Evolutionary conservation across 2,113 vertebrate genomes (phyloP).

Genomic region (Dunckerocampus dactyliophorus): DNA sequence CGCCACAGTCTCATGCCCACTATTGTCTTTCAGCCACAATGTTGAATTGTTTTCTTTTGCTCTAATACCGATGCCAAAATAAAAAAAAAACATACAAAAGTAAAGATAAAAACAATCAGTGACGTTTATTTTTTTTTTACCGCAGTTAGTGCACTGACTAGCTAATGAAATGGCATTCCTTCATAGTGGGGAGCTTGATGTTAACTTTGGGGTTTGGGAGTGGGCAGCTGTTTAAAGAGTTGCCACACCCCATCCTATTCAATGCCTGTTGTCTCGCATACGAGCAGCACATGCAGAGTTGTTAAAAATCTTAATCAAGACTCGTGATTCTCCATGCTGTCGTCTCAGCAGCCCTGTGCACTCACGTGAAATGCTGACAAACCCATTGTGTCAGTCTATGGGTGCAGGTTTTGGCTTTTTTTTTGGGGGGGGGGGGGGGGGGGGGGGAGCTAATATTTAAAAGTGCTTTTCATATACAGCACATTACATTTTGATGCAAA

Average conservation of each 20-base stretch:
- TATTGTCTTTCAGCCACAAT: slow-evolving; percentile 65
- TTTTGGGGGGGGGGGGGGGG: too few species aligned
- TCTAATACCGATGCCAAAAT: slow-evolving; percentile 22
- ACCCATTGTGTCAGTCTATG: slow-evolving; percentile 27
- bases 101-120: neutral
- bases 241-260: slow-evolving; percentile 34
- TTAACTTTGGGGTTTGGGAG: slow-evolving; percentile 52
- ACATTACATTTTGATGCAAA: too few species aligned
- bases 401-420: slow-evolving; percentile 1
- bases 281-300: slow-evolving; percentile 62
- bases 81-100: slow-evolving; percentile 6
- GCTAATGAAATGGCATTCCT: slow-evolving; percentile 17
- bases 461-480: too few species aligned
- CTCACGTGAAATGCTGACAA: slow-evolving; percentile 61
- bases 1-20: slow-evolving; percentile 32
- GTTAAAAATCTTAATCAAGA: slow-evolving; percentile 74
- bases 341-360: slow-evolving; percentile 64
- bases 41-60: slow-evolving; percentile 52
- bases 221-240: slow-evolving; percentile 63
- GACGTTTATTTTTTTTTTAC: neutral
- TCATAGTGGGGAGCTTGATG: slow-evolving; percentile 22
- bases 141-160: too few species aligned
- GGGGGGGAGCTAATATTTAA: too few species aligned
- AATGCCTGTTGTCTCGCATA: slow-evolving; percentile 56
- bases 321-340: slow-evolving; percentile 68